A percentile compares a stretch with the other conserved stretches of the same genome.
Conservation (phyloP, 92 coral and sea anemone species). For the Anthopleura xanthogrammica region DNA sequence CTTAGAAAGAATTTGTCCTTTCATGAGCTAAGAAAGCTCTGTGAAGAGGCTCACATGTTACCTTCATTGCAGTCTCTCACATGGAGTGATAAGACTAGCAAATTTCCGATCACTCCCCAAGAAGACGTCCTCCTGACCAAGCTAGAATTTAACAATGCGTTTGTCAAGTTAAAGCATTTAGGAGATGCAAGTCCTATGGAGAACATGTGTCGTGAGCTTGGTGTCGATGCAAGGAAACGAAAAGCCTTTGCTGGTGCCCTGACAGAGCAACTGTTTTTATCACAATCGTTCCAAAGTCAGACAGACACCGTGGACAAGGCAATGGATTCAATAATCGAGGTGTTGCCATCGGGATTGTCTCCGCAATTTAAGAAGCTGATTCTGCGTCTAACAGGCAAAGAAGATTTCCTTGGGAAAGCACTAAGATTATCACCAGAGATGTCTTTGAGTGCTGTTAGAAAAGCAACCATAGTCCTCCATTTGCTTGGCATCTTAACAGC, state of each 20-base stretch:
- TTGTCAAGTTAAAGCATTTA: neutral
- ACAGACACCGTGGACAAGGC: conserved; percentile 73
- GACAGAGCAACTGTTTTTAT: conserved; percentile 57
- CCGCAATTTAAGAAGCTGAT: conserved; percentile 48
- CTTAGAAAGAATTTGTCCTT: conserved; percentile 45
- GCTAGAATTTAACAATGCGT: neutral
- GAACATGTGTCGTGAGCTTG: neutral
- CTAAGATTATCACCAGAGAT: conserved; percentile 65
- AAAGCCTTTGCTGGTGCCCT: conserved; percentile 56
- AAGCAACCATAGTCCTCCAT: conserved; percentile 69
- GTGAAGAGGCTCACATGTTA: conserved; percentile 26
- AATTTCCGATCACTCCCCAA: neutral
- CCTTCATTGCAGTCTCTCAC: neutral
- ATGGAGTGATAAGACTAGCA: neutral
- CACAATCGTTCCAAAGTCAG: conserved; percentile 53
- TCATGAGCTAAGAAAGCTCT: conserved; percentile 44
- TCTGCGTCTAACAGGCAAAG: conserved; percentile 50
- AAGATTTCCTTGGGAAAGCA: conserved; percentile 53
- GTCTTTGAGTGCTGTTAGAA: conserved; percentile 56
- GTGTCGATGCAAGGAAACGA: conserved; percentile 18
- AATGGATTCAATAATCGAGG: conserved; percentile 36
- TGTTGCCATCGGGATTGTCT: neutral
- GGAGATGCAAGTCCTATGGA: neutral
- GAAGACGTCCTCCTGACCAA: neutral
- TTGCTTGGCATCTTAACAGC: conserved; percentile 65